Evolutionary conservation across 53 echinoderm and acorn worm genomes (phyloP).

Genomic region (Hippasteria phrygiana): DNA sequence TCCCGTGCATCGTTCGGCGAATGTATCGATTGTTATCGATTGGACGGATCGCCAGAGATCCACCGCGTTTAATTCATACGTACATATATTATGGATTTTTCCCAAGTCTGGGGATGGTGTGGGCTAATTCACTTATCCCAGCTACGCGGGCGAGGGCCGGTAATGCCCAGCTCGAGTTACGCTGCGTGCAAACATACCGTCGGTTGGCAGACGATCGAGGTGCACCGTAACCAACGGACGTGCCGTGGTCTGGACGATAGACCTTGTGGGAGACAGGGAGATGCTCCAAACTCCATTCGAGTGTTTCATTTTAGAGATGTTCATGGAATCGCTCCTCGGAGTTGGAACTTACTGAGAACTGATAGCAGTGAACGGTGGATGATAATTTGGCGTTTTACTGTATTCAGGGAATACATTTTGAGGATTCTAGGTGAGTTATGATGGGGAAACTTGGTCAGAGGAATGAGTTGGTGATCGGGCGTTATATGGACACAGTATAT

Average conservation of each 20-base stretch:
- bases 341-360: neutral
- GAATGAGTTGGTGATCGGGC: neutral
- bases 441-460: neutral
- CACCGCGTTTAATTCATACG: conserved; percentile 53
- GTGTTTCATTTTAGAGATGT: neutral
- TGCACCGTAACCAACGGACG: neutral
- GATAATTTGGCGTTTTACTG: neutral
- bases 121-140: conserved; percentile 43
- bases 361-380: neutral
- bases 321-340: neutral
- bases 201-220: neutral
- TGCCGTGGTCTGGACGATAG: neutral
- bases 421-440: neutral
- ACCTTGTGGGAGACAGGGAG: neutral
- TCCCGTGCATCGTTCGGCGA: conserved; percentile 41
- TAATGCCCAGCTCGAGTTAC: conserved; percentile 17
- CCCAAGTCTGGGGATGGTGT: neutral
- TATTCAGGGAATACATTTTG: neutral
- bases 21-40: conserved; percentile 48
- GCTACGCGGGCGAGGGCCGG: conserved; percentile 13
- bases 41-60: conserved; percentile 20
- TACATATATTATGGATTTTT: conserved; percentile 54
- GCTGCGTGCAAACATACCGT: conserved; percentile 17
- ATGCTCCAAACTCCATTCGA: neutral
- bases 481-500: too few species aligned